Evolutionary conservation across 2,113 vertebrate species (phyloP).

Genomic region (Pipra filicauda): DNA sequence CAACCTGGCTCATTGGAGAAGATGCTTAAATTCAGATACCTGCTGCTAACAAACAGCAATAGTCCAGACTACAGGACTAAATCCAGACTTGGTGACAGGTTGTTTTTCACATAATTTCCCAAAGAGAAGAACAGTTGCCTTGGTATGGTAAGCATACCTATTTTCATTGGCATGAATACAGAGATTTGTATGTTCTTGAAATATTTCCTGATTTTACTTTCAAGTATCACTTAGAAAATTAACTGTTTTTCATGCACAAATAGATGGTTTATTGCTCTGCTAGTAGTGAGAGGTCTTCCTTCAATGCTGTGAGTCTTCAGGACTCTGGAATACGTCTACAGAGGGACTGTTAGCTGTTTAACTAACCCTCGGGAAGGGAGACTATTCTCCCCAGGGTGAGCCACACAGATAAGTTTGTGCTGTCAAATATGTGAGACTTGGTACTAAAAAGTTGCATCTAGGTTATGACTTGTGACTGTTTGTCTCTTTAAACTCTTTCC

Average conservation of each 20-base stretch:
- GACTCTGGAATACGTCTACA: not conserved
- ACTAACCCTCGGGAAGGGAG: not conserved
- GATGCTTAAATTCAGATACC: not conserved
- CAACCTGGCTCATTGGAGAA: not conserved
- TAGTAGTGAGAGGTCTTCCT: not conserved
- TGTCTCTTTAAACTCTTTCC: conserved; percentile 41
- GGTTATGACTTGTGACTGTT: not conserved
- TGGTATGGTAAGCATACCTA: not conserved
- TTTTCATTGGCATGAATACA: not conserved
- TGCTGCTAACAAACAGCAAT: not conserved
- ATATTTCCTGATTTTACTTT: not conserved
- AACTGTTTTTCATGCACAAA: not conserved
- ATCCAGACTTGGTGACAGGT: not conserved
- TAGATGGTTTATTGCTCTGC: not conserved
- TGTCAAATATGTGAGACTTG: not conserved
- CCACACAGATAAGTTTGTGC: not conserved
- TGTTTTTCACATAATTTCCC: not conserved
- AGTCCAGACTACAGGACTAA: not conserved
- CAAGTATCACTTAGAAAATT: not conserved
- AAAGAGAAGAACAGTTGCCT: not conserved
- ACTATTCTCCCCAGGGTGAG: not conserved
- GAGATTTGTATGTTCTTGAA: not conserved
- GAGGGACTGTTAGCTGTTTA: not conserved
- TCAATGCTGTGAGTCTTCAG: not conserved
- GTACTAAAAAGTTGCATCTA: not conserved